Conservation (phyloP, 2,797 vertebrate genomes). For the Enteromius mattozi region DNA sequence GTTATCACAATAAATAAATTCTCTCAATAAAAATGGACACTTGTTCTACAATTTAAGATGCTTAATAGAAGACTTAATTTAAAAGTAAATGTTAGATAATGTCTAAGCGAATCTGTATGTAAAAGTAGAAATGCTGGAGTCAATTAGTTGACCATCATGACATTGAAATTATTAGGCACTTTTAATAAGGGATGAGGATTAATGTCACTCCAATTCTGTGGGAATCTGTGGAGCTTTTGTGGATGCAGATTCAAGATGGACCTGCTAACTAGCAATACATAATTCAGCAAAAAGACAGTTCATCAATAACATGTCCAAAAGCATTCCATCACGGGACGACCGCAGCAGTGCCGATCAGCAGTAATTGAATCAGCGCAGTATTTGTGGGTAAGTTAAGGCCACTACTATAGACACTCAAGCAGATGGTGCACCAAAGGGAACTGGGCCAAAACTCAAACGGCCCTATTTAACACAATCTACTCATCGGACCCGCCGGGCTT, state of each 20-base stretch:
- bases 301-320: not conserved
- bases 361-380: not conserved
- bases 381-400: not conserved
- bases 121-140: not conserved
- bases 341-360: not conserved
- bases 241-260: not conserved
- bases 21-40: too few relatives aligned
- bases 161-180: not conserved
- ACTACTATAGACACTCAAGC: slow-evolving; percentile 11
- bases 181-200: not conserved
- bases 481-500: not conserved
- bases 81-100: not conserved
- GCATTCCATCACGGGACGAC: not conserved
- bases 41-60: too few relatives aligned
- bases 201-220: not conserved
- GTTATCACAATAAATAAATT: too few relatives aligned
- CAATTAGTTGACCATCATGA: not conserved
- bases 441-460: slow-evolving; percentile 44
- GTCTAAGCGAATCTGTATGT: not conserved
- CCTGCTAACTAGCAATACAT: not conserved
- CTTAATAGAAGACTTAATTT: too few relatives aligned
- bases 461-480: slow-evolving; percentile 28
- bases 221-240: not conserved
- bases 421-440: slow-evolving; percentile 32
- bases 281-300: not conserved